A percentile compares a stretch with the other conserved stretches of the same genome.
These are phyloP conservation scores for Acanthurus tractus DNA, from an alignment of 2,797 vertebrate genomes.

Conservation along the genomic window DNA sequence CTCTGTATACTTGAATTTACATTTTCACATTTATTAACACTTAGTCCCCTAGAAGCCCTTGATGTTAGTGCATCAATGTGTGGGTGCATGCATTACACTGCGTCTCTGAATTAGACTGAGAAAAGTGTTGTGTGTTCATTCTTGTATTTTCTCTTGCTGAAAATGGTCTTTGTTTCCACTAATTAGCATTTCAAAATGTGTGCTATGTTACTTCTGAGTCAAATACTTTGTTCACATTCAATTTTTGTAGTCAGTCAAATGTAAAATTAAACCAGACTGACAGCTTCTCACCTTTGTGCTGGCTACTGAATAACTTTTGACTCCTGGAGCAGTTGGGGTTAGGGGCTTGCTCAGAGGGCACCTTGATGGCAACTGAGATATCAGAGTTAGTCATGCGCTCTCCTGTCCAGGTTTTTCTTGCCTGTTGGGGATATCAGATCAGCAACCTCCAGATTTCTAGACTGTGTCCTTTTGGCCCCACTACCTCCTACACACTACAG, in stretches of 20 bases:
- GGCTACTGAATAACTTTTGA: conserved; percentile 22
- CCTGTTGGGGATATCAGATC: conserved; percentile 2
- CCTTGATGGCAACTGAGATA: neutral
- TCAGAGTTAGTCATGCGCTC: conserved; percentile 38
- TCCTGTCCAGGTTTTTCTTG: neutral
- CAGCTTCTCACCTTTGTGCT: neutral
- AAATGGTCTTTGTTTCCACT: neutral
- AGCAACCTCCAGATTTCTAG: conserved; percentile 3
- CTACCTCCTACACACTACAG: conserved; percentile 5
- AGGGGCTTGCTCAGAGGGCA: neutral
- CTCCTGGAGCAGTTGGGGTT: neutral
- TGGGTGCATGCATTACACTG: no score
- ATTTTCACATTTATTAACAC: neutral
- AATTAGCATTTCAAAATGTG: neutral
- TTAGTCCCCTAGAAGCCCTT: no score
- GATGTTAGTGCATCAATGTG: no score
- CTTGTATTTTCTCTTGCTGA: neutral
- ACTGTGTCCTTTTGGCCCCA: neutral
- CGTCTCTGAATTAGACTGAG: neutral
- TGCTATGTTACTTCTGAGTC: neutral
- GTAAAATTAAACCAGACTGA: conserved; percentile 5
- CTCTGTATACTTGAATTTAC: neutral
- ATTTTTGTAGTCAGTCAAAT: neutral
- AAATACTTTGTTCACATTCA: neutral
- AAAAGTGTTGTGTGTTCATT: neutral